phyloP scores from a whole-genome alignment of 2,888 invertebrate genomes.

The Ophion ventricosus region DNA sequence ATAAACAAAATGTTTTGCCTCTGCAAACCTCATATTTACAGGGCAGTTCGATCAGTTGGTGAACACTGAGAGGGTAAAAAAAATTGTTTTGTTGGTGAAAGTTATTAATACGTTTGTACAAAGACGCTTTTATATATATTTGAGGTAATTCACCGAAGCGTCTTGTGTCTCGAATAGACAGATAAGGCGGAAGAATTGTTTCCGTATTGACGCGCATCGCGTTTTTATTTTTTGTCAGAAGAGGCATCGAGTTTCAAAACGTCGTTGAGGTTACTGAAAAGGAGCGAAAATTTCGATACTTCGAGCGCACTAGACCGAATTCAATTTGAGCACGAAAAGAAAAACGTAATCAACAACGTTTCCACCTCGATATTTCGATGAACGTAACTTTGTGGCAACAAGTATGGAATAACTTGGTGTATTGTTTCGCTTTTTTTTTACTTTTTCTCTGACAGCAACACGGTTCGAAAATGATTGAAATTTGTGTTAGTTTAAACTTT shows the following conservation, averaged over 20 bases:
- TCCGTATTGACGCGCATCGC: conserved; percentile 53
- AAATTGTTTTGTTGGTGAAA: neutral
- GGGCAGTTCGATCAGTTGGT: neutral
- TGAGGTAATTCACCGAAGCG: neutral
- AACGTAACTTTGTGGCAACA: neutral
- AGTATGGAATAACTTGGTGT: conserved; percentile 33
- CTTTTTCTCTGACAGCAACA: conserved; percentile 62
- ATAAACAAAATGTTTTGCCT: neutral
- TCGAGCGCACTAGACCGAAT: neutral
- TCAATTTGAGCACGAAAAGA: conserved; percentile 10
- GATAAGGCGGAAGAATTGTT: conserved; percentile 1
- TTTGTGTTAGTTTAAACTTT: neutral
- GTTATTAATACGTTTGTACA: neutral
- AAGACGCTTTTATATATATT: neutral
- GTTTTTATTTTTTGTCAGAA: conserved; percentile 53
- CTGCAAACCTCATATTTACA: neutral
- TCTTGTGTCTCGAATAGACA: neutral
- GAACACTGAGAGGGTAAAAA: neutral
- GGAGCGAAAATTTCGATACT: conserved; percentile 51
- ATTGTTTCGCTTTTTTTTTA: conserved; percentile 52
- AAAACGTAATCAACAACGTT: neutral
- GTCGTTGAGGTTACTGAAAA: conserved; percentile 61
- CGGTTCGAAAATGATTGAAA: conserved; percentile 51
- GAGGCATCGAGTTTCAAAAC: conserved; percentile 55
- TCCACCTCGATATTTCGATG: neutral